Conservation (phyloP, 2,888 invertebrate species). For the Ptychoptera albimana region DNA sequence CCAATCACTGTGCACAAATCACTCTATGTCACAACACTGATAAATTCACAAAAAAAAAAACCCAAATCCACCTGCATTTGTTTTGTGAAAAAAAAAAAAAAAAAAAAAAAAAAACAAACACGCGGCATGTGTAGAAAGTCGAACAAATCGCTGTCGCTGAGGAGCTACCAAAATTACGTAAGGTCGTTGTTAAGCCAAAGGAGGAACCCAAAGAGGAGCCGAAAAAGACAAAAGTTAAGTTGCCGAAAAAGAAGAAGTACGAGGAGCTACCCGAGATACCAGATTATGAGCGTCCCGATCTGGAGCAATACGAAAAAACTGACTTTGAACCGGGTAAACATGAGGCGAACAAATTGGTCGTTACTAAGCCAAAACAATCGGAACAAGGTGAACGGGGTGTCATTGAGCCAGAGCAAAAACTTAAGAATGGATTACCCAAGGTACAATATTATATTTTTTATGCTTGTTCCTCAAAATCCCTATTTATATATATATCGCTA, state of each 20-base stretch:
- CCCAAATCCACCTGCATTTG: too few relatives aligned
- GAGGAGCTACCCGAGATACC: conserved; percentile 46
- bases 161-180: conserved; percentile 26
- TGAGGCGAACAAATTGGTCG: conserved; percentile 18
- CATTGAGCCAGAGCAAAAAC: conserved; percentile 17
- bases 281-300: conserved; percentile 59
- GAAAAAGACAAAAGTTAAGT: conserved; percentile 16
- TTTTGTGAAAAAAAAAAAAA: background rate
- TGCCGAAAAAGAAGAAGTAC: conserved; percentile 31
- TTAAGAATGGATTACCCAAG: conserved; percentile 25
- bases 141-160: conserved; percentile 20
- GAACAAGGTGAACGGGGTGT: conserved; percentile 20
- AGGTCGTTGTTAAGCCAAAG: conserved; percentile 20
- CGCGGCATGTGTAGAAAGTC: conserved; percentile 14
- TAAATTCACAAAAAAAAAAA: too few relatives aligned
- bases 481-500: too few relatives aligned
- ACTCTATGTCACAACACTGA: too few relatives aligned
- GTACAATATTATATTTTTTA: conserved; percentile 14
- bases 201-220: conserved; percentile 23
- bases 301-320: conserved; percentile 50
- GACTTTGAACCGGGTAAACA: conserved; percentile 34
- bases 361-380: conserved; percentile 22
- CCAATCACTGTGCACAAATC: too few relatives aligned
- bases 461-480: too few relatives aligned
- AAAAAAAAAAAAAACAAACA: conserved; percentile 1